These are phyloP conservation scores for Aeoliscus strigatus DNA, from an alignment of 2,797 vertebrate species.

Conservation along the genomic window DNA sequence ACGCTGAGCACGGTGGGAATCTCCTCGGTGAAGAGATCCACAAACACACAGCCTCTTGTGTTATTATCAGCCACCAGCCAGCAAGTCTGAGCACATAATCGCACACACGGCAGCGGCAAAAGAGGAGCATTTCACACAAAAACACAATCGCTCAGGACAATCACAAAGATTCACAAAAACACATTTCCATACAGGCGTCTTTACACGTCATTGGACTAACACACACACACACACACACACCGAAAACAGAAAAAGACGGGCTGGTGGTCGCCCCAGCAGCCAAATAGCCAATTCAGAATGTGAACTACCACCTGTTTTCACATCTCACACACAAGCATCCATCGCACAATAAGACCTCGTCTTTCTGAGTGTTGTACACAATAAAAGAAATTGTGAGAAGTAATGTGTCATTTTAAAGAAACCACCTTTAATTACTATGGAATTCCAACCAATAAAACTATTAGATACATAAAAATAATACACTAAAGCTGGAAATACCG, in stretches of 20 bases:
- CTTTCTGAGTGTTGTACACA: too few species aligned
- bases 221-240: slow-evolving; percentile 11
- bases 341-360: too few species aligned
- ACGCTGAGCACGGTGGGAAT: slow-evolving; percentile 76
- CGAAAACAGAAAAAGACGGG: too few species aligned
- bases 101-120: slow-evolving; percentile 49
- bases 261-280: too few species aligned
- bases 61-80: slow-evolving; percentile 72
- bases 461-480: too few species aligned
- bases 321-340: too few species aligned
- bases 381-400: too few species aligned
- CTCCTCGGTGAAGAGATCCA: slow-evolving; percentile 63
- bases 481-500: neutral
- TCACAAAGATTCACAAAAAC: slow-evolving; percentile 43
- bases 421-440: too few species aligned
- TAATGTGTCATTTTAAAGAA: too few species aligned
- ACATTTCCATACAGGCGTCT: slow-evolving; percentile 64
- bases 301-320: slow-evolving; percentile 1
- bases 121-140: slow-evolving; percentile 26
- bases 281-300: too few species aligned
- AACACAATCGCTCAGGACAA: slow-evolving; percentile 30
- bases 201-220: slow-evolving; percentile 42
- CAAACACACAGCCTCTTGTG: slow-evolving; percentile 70
- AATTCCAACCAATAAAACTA: too few species aligned
- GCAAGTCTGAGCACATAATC: slow-evolving; percentile 70